Evolutionary conservation across 2,113 vertebrate species (phyloP), one percentile per base, ranked within the genome.

Genomic region (Ceuthmochares aereus): DNA sequence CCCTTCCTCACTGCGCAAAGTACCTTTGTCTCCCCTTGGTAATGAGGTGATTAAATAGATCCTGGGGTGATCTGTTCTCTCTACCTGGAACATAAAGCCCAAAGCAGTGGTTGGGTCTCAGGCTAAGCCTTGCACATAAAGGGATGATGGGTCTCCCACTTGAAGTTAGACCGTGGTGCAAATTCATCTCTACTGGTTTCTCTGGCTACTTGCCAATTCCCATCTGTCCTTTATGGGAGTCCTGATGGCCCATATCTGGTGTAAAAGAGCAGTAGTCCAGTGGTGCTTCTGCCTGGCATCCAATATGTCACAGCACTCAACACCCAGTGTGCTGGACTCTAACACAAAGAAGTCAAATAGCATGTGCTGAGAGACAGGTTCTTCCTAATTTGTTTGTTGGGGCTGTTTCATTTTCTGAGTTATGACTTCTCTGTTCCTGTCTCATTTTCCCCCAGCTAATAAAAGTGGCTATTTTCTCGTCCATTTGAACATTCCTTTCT

Each of bases 1-100:
- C 54, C 29, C 43, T 78, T 74, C 62, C 30, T 80, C 84, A 18
- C 56, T 58, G 40, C 68, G n/a, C 87, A 82, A 29, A 86, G 11
- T 69, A 54, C 68, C 72, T 77, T 83, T 58, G 3, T 74, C 72
- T 45, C 51, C 54, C 72, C 60, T 11, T 6, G 84, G 59, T 92
- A 91, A 97, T 45, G 88, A 97, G 95, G 95, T 19, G 59, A 83
- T 97, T 79, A 94, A 90, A 47, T 37, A 90, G 69, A 40, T 66
- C 84, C 84, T 81, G 18, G 36, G 3, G 63, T 62, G 94, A 78
- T 94, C 73, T 10, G 8, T 77, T 54, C 64, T 63, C 63, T 90
- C 25, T 87, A 80, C 94, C 56, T 86, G 85, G 37, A 93, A 91
- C 43, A 22, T 15, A 13, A 62, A 16, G n/a, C 54, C 54, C 64